phyloP scores from a whole-genome alignment of 2,888 invertebrate genomes.

The Hyppa rectilinea region DNA sequence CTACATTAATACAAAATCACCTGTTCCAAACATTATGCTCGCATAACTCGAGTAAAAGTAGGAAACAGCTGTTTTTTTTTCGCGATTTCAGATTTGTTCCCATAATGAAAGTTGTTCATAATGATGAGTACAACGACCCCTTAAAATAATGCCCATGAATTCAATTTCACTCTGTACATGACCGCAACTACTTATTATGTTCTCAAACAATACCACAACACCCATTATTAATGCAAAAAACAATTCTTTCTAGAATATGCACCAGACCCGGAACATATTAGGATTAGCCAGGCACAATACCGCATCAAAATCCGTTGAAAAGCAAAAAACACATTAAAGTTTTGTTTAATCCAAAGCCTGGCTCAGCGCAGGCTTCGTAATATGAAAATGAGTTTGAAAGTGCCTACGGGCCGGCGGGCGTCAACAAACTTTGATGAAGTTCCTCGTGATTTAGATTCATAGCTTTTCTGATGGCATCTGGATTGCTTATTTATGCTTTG shows the following conservation, averaged over 20 bases:
- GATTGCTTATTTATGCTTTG: slow-evolving; percentile 79
- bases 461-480: slow-evolving; percentile 82
- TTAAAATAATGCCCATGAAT: too few species aligned
- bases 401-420: slow-evolving; percentile 74
- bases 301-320: slow-evolving; percentile 35
- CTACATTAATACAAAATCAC: too few species aligned
- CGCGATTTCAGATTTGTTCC: too few species aligned
- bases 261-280: slow-evolving; percentile 26
- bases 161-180: too few species aligned
- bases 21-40: too few species aligned
- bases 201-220: neutral
- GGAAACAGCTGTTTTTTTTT: too few species aligned
- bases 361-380: slow-evolving; percentile 70
- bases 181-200: too few species aligned
- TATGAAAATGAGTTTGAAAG: slow-evolving; percentile 86
- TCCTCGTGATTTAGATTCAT: slow-evolving; percentile 87
- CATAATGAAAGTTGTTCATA: too few species aligned
- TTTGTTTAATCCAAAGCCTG: slow-evolving; percentile 72
- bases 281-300: slow-evolving; percentile 17
- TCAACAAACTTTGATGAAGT: slow-evolving; percentile 85
- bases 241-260: slow-evolving; percentile 10
- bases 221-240: neutral
- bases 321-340: slow-evolving; percentile 68
- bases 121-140: too few species aligned
- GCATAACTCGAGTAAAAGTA: too few species aligned